Conservation (phyloP, 2,113 vertebrate species). For the Mesoclemmys tuberculata region DNA sequence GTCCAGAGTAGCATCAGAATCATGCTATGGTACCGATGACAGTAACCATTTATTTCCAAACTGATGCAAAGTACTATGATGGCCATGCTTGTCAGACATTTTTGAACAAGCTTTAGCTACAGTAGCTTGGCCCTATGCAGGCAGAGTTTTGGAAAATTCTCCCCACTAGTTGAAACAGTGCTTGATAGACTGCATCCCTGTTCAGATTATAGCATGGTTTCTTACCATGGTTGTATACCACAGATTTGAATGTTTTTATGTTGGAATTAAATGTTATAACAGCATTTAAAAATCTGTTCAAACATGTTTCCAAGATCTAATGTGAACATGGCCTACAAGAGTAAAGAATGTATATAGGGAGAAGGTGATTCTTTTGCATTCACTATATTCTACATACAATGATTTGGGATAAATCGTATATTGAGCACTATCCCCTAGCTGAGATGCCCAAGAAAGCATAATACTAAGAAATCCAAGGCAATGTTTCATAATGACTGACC, state of each 20-base stretch:
- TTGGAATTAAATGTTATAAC: neutral
- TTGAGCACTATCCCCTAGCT: rapidly evolving
- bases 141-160: neutral
- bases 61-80: neutral
- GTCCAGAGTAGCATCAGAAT: neutral
- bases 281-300: neutral
- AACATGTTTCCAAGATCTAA: rapidly evolving
- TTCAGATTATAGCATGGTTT: rapidly evolving
- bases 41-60: neutral
- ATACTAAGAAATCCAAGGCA: neutral
- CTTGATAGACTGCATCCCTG: neutral
- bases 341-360: rapidly evolving
- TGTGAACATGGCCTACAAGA: rapidly evolving
- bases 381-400: rapidly evolving
- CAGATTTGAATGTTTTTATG: neutral
- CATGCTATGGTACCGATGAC: rapidly evolving
- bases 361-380: neutral
- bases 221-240: neutral
- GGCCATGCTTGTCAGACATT: neutral
- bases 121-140: neutral
- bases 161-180: neutral
- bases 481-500: neutral
- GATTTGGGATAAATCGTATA: neutral
- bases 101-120: neutral
- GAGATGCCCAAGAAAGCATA: neutral